Base-by-base conservation (phyloP, 2,888 invertebrate genomes). In the Volucella bombylans region DNA sequence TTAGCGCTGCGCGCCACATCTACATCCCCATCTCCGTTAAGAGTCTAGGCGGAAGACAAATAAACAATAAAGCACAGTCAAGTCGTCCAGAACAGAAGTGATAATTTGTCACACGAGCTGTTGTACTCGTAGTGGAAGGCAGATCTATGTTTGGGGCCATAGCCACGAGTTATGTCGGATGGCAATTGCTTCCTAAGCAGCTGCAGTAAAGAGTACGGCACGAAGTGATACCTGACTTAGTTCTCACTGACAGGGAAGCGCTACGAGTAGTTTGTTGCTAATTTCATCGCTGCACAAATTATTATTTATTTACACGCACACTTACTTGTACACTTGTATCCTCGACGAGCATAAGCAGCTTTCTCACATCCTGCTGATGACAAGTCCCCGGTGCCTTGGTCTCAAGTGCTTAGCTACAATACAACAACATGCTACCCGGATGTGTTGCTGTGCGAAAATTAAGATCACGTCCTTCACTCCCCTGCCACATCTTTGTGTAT, bases 271-370 rank as follows among this genome's bases (percentile, higher is more conserved):
- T 73, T 72, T 79, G 79, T 6, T 31, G 6, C 69, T 83, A 79
- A 79, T 83, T 79, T 69, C 82, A 74, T 72, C 6, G 31, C 31
- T 79, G 82, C 69, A 69, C 73, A 78, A 83, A 83, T 83, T 79
- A 79, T 79, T 79, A 74, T 79, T 83, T 79, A 83, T 83, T 83
- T 74, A 79, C 79, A 74, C 62, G 61, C 50, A 50, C 61, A 4
- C 49, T 31, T 31, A 31, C 31, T 31, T 6, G 6, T 31, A 31
- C 6, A 31, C 31, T 6, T 6, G 31, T 31, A 31, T 31, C 31
- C 31, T 31, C 31, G 31, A 31, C 31, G 31, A 31, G 31, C 6
- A 31, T 31, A 31, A 31, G 31, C 31, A 31, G 31, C 31, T 31
- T 31, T 31, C 31, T 31, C 31, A 31, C 31, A 31, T 31, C 6